Base-by-base conservation (phyloP, 2,888 invertebrate genomes). In the Microplitis deprimator region DNA sequence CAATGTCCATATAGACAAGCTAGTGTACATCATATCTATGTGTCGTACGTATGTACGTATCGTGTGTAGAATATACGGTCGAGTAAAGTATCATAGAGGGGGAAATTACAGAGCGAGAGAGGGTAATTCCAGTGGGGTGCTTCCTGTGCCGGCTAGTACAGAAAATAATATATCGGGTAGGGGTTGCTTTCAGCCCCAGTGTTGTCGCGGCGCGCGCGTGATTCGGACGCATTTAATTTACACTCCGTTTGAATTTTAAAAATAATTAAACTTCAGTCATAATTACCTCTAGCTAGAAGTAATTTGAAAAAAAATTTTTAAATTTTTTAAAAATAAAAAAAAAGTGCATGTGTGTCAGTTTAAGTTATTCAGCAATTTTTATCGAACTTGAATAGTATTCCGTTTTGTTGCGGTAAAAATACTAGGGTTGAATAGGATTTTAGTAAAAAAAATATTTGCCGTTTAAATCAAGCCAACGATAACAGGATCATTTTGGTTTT, bases 161-260 rank as follows among this genome's bases (percentile, higher is more conserved):
- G 41, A 68, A 62, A 64, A 64, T 64, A 20, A 64, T 64, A 17
- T 38, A 62, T n/a, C 16, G 16, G 41, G 16, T 41, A 77, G 64
- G 77, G 77, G 68, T 73, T 41, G 40, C 29, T 29, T 13, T n/a
- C 69, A 68, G 68, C 77, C 73, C 69, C 77, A 77, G 77, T 77
- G 73, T 69, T 68, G 73, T 73, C 77, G 77, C 77, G 68, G 68
- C 73, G 73, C 73, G 77, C 77, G 77, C 77, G 73, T 77, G 50
- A 62, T 10, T 16, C 38, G 64, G 77, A 77, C 73, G 77, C 62
- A 4, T 61, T 50, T 4, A 67, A 38, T 39, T 60, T 60, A 16
- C 13, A 67, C 38, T 39, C 8, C n/a, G 20, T 41, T 8, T 64
- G 8, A 38, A 67, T 29, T 16, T 5, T n/a, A 16, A 50, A 64